Percentiles rank a stretch among this genome's conserved stretches.
phyloP scores from a whole-genome alignment of 2,888 invertebrate genomes.

The Syritta pipiens region DNA sequence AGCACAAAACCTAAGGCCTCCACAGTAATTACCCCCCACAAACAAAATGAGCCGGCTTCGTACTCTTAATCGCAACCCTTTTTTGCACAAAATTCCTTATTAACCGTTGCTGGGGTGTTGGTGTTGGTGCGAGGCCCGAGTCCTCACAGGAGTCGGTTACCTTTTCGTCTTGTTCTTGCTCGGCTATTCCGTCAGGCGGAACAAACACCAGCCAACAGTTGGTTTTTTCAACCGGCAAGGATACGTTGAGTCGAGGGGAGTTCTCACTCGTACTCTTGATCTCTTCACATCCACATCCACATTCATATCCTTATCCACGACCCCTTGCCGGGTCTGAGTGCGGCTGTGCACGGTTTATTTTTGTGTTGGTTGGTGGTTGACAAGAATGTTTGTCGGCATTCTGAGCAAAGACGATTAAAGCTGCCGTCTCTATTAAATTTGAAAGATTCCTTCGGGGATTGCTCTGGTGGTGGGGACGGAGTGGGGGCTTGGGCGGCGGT shows the following conservation, averaged over 20 bases:
- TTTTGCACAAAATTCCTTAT: conserved; percentile 50
- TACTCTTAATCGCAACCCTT: conserved; percentile 42
- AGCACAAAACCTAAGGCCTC: conserved; percentile 7
- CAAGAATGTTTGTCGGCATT: conserved; percentile 13
- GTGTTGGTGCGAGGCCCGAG: not conserved
- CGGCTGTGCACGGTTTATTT: not conserved
- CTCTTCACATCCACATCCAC: conserved; percentile 33
- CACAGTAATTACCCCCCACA: conserved; percentile 33
- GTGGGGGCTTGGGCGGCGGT: too few relatives aligned
- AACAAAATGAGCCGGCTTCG: conserved; percentile 33
- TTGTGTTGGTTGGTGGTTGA: conserved; percentile 2
- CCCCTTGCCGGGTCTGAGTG: too few relatives aligned
- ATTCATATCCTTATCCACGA: not conserved
- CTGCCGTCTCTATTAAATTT: not conserved
- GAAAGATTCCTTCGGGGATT: not conserved
- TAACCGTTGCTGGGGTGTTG: conserved; percentile 21
- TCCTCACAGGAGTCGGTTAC: too few relatives aligned
- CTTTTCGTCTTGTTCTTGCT: conserved; percentile 32
- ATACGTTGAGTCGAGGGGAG: conserved; percentile 18
- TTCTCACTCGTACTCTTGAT: conserved; percentile 17
- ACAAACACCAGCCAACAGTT: conserved; percentile 56
- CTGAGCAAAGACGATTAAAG: conserved; percentile 2
- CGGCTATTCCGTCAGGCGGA: conserved; percentile 31
- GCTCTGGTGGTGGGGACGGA: too few relatives aligned
- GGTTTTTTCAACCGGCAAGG: too few relatives aligned